Evolutionary conservation across 2,113 vertebrate genomes (phyloP).

Genomic region (Emydocephalus ijimae): DNA sequence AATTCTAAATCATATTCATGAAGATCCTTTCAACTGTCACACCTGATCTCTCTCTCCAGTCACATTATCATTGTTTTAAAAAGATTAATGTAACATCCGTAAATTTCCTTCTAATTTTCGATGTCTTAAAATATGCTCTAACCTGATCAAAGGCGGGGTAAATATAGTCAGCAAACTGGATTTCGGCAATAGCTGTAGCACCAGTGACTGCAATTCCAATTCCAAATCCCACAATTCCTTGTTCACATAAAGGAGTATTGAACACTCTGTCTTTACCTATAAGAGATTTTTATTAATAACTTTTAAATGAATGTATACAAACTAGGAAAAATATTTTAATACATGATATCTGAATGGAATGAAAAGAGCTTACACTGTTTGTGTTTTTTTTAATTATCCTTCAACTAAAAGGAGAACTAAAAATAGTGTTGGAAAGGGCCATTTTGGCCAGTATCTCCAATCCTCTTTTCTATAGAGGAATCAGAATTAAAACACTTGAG

Average conservation of each 20-base stretch:
- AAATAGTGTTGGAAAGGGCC: neutral
- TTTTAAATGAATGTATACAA: neutral
- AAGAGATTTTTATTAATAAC: conserved; percentile 11
- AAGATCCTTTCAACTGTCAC: neutral
- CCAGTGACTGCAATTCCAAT: conserved; percentile 90
- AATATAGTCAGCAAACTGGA: conserved; percentile 99
- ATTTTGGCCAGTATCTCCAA: neutral
- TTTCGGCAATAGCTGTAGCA: conserved; percentile 95
- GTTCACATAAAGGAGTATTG: conserved; percentile 97
- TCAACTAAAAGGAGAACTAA: neutral
- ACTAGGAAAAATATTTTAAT: neutral
- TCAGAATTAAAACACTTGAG: neutral
- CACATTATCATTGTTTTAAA: neutral
- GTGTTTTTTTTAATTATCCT: neutral
- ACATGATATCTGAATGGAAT: neutral
- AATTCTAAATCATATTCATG: neutral
- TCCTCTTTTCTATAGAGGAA: neutral
- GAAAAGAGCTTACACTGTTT: too few relatives aligned
- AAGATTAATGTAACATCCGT: neutral
- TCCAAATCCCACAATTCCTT: conserved; percentile 97
- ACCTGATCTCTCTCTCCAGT: neutral
- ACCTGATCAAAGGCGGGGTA: conserved; percentile 99
- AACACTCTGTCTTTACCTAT: conserved; percentile 95
- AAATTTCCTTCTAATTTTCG: neutral
- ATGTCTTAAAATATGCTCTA: conserved; percentile 33